phyloP scores from a whole-genome alignment of 2,797 vertebrate genomes.

The Rhinichthys osculus region DNA sequence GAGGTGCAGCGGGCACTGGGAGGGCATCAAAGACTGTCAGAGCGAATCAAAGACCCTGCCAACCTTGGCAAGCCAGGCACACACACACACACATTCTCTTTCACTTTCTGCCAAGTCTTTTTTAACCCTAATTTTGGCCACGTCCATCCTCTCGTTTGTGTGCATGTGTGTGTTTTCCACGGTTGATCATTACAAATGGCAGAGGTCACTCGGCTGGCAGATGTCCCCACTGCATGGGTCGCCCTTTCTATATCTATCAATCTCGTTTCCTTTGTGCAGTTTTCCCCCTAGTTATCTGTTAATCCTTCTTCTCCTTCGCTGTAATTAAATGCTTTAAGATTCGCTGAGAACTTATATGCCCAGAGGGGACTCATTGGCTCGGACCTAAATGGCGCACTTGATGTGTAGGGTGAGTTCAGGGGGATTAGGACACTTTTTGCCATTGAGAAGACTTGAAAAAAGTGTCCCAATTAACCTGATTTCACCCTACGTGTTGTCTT shows the following conservation, averaged over 20 bases:
- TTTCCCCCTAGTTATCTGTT: slow-evolving; percentile 10
- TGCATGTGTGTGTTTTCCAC: slow-evolving; percentile 40
- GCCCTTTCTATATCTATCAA: slow-evolving; percentile 37
- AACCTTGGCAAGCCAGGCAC: slow-evolving; percentile 27
- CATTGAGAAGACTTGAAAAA: no score
- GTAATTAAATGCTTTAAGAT: slow-evolving; percentile 13
- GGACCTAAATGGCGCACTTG: background rate
- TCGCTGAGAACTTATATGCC: background rate
- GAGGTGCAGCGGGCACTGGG: slow-evolving; percentile 44
- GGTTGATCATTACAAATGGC: slow-evolving; percentile 48
- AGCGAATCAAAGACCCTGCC: slow-evolving; percentile 56
- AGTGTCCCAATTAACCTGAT: no score
- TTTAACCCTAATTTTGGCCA: slow-evolving; percentile 18
- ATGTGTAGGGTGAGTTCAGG: background rate
- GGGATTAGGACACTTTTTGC: no score
- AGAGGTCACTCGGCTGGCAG: slow-evolving; percentile 47
- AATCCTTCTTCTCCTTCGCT: slow-evolving; percentile 10
- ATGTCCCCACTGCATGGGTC: slow-evolving; percentile 29
- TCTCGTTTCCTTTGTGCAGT: background rate
- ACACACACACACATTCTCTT: slow-evolving; percentile 32
- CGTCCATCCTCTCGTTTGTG: slow-evolving; percentile 21
- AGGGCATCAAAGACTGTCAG: slow-evolving; percentile 60
- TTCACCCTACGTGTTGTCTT: no score
- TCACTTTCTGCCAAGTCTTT: slow-evolving; percentile 46
- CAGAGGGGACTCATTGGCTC: background rate